Evolutionary conservation across 1,140 invertebrate genomes (phyloP), one percentile per base, ranked within the genome.

Genomic region (Rhyzopertha dominica): DNA sequence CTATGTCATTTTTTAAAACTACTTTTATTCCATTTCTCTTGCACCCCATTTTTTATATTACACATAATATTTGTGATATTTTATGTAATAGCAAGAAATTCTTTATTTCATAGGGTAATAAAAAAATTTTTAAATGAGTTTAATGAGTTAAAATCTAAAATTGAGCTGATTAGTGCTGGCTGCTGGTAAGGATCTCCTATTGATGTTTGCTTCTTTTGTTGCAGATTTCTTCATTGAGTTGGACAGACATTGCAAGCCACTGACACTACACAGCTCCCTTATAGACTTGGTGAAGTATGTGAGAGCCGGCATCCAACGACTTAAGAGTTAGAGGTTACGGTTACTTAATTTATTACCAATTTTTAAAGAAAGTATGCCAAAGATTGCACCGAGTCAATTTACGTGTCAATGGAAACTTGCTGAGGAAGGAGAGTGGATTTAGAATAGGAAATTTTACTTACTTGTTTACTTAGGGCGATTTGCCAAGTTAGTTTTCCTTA

Each of bases 221-320:
- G 2, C 69, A 90, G 86, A 85, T 51, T 90, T 90, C 65, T 89
- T 90, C 67, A 79, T 83, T 47, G 76, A 82, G 53, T 66, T 90
- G 58, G 85, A 90, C 62, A 74, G 79, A 46, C 74, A 75, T 41
- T 79, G 80, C 69, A 85, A 84, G 45, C 82, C 82, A 5, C 66
- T 90, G 23, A 87, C 84, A 9, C 65, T 88, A 47, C 81, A 85
- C 58, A 87, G 83, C 63, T 79, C 82, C 19, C 65, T 88, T 34
- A 75, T 74, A 44, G 81, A 89, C 55, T 72, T 90, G 43, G 85
- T 87, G 20, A 74, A 76, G 37, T 89, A 89, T 64, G 82, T 87
- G 12, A 74, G 79, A 59, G 74, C 75, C 38, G 85, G 84, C 30
- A 80, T 89, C 18, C 65, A 68, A 43, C 59, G 66, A 47, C 59